phyloP scores from a whole-genome alignment of 2,797 vertebrate genomes.

The Bothrops alternatus region DNA sequence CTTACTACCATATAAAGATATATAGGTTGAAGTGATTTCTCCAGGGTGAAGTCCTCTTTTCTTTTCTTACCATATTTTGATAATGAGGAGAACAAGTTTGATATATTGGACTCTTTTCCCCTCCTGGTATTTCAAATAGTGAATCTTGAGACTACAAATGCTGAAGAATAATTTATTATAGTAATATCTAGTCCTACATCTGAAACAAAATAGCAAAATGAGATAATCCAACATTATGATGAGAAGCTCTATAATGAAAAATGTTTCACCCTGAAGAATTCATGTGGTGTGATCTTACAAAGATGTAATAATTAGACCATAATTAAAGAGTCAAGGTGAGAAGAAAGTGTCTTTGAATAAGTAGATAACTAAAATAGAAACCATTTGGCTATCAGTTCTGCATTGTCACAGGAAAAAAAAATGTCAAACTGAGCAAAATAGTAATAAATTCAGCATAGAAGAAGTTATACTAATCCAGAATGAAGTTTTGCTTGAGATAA shows the following conservation, averaged over 20 bases:
- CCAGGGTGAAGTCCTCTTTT: constrained; percentile 53
- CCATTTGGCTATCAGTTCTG: constrained; percentile 36
- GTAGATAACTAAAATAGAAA: constrained; percentile 34
- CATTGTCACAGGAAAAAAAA: constrained; percentile 1
- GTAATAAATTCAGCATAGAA: constrained; percentile 18
- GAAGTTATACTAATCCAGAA: constrained; percentile 32
- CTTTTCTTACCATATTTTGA: constrained; percentile 40
- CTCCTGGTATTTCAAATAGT: constrained; percentile 44
- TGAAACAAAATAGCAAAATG: constrained; percentile 40
- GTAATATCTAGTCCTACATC: constrained; percentile 47
- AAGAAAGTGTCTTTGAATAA: constrained; percentile 51
- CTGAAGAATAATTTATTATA: constrained; percentile 47
- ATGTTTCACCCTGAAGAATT: background rate
- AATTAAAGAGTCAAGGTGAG: constrained; percentile 27
- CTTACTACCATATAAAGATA: constrained; percentile 33
- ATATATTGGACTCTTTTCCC: constrained; percentile 42
- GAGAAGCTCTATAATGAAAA: background rate
- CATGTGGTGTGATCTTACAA: constrained; percentile 10
- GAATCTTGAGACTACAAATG: constrained; percentile 45
- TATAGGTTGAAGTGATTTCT: constrained; percentile 57
- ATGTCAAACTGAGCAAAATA: constrained; percentile 24
- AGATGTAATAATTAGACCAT: constrained; percentile 54
- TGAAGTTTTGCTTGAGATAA: constrained; percentile 9
- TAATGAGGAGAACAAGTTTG: constrained; percentile 50
- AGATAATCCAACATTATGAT: constrained; percentile 33